Evolutionary conservation across 2,888 invertebrate species (phyloP), one percentile per base, ranked within the genome.

Genomic region (Morpho helenor): DNA sequence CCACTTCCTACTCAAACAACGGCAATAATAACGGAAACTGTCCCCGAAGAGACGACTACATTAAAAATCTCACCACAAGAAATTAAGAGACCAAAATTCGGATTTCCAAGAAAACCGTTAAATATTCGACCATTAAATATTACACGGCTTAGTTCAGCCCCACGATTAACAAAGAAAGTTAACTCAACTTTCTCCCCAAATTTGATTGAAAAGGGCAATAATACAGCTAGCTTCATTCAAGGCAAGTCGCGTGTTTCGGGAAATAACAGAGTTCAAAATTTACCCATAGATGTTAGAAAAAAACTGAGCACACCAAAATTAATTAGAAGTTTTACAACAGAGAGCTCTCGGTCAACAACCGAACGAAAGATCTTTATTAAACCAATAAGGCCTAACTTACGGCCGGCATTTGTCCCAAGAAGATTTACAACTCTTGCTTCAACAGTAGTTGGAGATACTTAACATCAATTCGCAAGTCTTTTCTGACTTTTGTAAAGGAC

Each of bases 321-420:
- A 49, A 39, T 63, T 51, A 84, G 77, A 75, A 71, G 72, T 2
- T 83, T 74, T 45, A 87, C 88, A 0, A 89, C 89, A 7, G 87
- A 86, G 66, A 60, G 75, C 5, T 84, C 88, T 45, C 82, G 77
- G 65, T 73, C 83, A 0, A 84, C 88, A 2, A 87, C 89, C 2
- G 86, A 87, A 65, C 83, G 80, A 61, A 87, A 82, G 71, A 67
- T 80, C 1, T 83, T 79, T 59, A 77, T 83, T 57, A 89, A 84
- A 68, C 82, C 86, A 7, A 79, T 83, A 54, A 79, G 90, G 64
- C 83, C 91, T 10, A 80, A 73, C 55, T 78, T 84, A 60, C 70
- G 91, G 62, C 89, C 91, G 23, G 73, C 87, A 2, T 91, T 91
- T 54, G 70, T 86, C 7, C 84, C 85, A 1, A 80, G 85, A 69